Base-by-base conservation (phyloP, 2,888 invertebrate genomes). In the Dynastes maya region DNA sequence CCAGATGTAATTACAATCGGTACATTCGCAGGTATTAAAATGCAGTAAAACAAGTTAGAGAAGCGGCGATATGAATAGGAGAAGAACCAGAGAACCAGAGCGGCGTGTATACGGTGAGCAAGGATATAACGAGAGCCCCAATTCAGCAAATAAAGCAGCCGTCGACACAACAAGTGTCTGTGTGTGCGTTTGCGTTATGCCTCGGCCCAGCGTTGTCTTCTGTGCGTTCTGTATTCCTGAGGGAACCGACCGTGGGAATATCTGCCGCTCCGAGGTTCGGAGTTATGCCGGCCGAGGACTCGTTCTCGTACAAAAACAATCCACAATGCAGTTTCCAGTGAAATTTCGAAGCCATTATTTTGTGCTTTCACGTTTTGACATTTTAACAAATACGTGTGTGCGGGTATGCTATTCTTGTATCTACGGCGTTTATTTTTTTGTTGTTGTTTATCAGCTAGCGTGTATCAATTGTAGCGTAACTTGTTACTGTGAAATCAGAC, bases 1-100 rank as follows among this genome's bases (percentile, higher is more conserved):
- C 45, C 49, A 45, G 61, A 74, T 74, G 72, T 74, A 74, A 74
- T 74, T 74, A 74, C 45, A 74, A 74, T 61, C 49, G 51, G 51
- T 68, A 68, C 55, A 68, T 63, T 77, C 72, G 45, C 78, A 64
- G 71, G 78, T 78, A 78, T 78, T 78, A 78, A 78, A 72, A 78
- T 72, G 70, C 72, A 72, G 78, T 78, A 64, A 78, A 78, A 78
- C 78, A 78, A 78, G 78, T 72, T 72, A 61, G 72, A 74, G 72
- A 49, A 61, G 61, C 61, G 63, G 49, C 32, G 64, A 64, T 70
- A 64, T 78, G 78, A 78, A 78, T 78, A 78, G 78, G 72, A 32
- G 13, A 61, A 65, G 53, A 13, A 70, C 37, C 45, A 11, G 22
- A 37, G 32, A 29, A 32, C 64, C 65, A 37, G 22, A 67, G 65